Evolutionary conservation across 1,140 invertebrate species (phyloP).

Genomic region (Drosophila pseudoananassae): DNA sequence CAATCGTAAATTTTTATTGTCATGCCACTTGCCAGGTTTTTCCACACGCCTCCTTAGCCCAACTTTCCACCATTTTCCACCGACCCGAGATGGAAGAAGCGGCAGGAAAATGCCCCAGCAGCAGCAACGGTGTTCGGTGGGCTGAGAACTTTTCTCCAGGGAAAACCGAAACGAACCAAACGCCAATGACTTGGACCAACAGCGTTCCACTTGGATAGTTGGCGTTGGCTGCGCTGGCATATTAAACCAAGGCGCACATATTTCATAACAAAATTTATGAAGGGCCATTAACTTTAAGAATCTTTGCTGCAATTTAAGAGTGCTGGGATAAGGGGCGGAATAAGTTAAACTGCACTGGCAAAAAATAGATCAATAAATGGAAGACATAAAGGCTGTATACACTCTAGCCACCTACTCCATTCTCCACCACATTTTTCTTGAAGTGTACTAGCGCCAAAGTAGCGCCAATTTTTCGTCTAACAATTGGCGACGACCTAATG

Average conservation of each 20-base stretch:
- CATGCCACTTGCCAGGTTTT: slow-evolving; percentile 69
- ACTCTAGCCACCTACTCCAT: too few species aligned
- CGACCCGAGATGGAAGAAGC: not conserved
- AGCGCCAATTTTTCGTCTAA: slow-evolving; percentile 81
- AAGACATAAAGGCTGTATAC: too few species aligned
- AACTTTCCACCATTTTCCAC: not conserved
- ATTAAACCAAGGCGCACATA: slow-evolving; percentile 77
- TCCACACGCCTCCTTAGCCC: not conserved
- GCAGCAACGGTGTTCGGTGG: not conserved
- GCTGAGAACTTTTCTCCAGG: slow-evolving; percentile 80
- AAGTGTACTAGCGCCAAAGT: slow-evolving; percentile 46
- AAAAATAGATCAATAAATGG: not conserved
- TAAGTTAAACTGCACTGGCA: slow-evolving; percentile 4
- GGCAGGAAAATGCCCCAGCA: slow-evolving; percentile 47
- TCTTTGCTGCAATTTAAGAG: slow-evolving; percentile 75
- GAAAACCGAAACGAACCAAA: slow-evolving; percentile 49
- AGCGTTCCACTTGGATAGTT: slow-evolving; percentile 50
- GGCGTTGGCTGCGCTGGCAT: slow-evolving; percentile 46
- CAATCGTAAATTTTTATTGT: slow-evolving; percentile 82
- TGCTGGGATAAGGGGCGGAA: not conserved
- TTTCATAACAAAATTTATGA: slow-evolving; percentile 82
- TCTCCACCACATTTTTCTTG: not conserved
- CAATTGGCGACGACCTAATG: slow-evolving; percentile 80
- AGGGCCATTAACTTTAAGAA: slow-evolving; percentile 82
- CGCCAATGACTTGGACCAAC: slow-evolving; percentile 25